Percentiles rank a stretch among this genome's conserved stretches.
These are phyloP conservation scores for Drosophila equinoxialis DNA, from an alignment of 1,140 invertebrate genomes.

Conservation along the genomic window DNA sequence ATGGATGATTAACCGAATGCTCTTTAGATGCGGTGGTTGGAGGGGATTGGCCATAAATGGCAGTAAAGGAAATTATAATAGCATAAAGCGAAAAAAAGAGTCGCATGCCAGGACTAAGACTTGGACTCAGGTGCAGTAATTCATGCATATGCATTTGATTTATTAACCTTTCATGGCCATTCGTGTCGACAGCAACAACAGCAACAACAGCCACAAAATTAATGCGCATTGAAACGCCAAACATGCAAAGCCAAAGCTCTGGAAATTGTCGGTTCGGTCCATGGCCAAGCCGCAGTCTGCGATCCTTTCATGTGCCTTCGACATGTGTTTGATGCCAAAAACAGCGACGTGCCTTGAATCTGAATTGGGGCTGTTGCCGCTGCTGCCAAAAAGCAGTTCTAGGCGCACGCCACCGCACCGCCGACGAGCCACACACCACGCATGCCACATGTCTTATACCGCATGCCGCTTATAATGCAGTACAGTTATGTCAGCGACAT, in stretches of 20 bases:
- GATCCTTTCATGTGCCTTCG: conserved; percentile 76
- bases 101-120: conserved; percentile 58
- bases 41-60: conserved; percentile 60
- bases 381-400: conserved; percentile 61
- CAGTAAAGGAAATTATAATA: conserved; percentile 77
- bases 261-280: conserved; percentile 4
- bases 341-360: conserved; percentile 75
- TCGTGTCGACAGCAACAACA: conserved; percentile 76
- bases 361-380: conserved; percentile 65
- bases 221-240: conserved; percentile 79
- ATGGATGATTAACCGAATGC: conserved; percentile 11
- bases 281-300: conserved; percentile 24
- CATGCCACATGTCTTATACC: conserved; percentile 16
- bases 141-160: conserved; percentile 78
- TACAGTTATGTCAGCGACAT: conserved; percentile 78
- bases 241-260: conserved; percentile 61
- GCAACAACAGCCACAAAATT: conserved; percentile 63
- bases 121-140: conserved; percentile 65
- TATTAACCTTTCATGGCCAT: conserved; percentile 80
- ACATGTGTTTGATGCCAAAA: conserved; percentile 79
- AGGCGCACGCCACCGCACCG: conserved; percentile 20
- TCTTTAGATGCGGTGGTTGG: background rate
- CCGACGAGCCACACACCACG: conserved; percentile 48
- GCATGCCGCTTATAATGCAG: conserved; percentile 23
- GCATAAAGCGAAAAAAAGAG: conserved; percentile 55